Conservation (phyloP, 1,140 invertebrate species). For the Drosophila rufa region DNA sequence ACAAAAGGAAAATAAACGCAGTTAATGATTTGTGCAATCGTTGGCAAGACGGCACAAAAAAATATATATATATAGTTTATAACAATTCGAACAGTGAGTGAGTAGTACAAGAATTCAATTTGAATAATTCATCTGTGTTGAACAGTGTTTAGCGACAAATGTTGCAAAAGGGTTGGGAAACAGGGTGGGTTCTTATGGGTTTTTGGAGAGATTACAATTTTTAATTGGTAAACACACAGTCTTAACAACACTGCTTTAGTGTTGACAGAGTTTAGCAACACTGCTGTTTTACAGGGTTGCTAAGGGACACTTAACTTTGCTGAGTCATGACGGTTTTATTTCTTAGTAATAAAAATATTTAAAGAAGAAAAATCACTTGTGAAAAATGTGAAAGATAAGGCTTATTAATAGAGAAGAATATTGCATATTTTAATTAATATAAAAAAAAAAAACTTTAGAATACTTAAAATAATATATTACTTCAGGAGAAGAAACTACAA, state of each 20-base stretch:
- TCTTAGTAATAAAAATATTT: background rate
- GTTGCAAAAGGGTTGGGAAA: slow-evolving; percentile 32
- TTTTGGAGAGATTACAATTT: background rate
- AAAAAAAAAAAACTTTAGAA: too few relatives aligned
- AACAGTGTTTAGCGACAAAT: slow-evolving; percentile 77
- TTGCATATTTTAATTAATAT: too few relatives aligned
- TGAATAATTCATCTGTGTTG: slow-evolving; percentile 65
- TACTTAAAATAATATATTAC: too few relatives aligned
- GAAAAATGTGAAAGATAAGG: too few relatives aligned
- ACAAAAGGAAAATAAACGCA: slow-evolving; percentile 48
- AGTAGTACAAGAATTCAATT: slow-evolving; percentile 80
- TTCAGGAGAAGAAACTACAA: too few relatives aligned
- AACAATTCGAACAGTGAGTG: slow-evolving; percentile 78
- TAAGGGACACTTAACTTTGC: background rate
- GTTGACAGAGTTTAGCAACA: background rate
- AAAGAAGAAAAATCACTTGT: background rate
- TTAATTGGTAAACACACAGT: background rate
- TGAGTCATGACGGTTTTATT: background rate
- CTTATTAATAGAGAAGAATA: too few relatives aligned
- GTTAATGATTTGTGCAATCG: slow-evolving; percentile 36
- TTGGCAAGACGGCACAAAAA: slow-evolving; percentile 26
- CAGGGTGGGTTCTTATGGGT: background rate
- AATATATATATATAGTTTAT: slow-evolving; percentile 28
- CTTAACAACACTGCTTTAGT: background rate
- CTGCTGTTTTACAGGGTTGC: background rate